Percentiles rank a stretch among this genome's conserved stretches.
Conservation (phyloP, 2,113 vertebrate species). For the Oryzias woworae region DNA sequence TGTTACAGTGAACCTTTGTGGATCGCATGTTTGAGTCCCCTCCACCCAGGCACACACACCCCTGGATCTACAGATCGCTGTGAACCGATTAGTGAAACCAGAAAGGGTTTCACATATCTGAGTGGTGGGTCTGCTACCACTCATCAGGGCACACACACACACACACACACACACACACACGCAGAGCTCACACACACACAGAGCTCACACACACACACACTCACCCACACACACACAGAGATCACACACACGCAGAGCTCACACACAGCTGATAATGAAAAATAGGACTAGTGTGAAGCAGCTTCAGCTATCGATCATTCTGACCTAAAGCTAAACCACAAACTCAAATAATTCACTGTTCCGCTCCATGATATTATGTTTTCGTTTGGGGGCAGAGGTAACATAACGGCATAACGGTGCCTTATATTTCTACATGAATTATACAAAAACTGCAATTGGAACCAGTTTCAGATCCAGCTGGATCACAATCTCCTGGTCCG, state of each 20-base stretch:
- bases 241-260: neutral
- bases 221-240: neutral
- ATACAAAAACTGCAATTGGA: too few species aligned
- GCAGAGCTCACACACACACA: constrained; percentile 16
- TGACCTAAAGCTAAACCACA: constrained; percentile 75
- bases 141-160: constrained; percentile 38
- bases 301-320: constrained; percentile 80
- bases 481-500: too few species aligned
- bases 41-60: neutral
- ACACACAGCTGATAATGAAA: constrained; percentile 76
- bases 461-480: too few species aligned
- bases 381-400: constrained; percentile 2
- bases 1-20: constrained; percentile 22
- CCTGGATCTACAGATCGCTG: constrained; percentile 62
- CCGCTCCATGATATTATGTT: constrained; percentile 56
- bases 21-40: too few species aligned
- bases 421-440: too few species aligned
- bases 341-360: constrained; percentile 59
- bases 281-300: constrained; percentile 78
- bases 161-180: constrained; percentile 1
- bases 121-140: constrained; percentile 40
- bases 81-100: constrained; percentile 56
- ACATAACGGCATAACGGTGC: neutral
- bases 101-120: constrained; percentile 55
- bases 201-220: constrained; percentile 23